These are phyloP conservation scores for Sporophila hypoxantha DNA, from an alignment of 2,113 vertebrate genomes.

Conservation along the genomic window DNA sequence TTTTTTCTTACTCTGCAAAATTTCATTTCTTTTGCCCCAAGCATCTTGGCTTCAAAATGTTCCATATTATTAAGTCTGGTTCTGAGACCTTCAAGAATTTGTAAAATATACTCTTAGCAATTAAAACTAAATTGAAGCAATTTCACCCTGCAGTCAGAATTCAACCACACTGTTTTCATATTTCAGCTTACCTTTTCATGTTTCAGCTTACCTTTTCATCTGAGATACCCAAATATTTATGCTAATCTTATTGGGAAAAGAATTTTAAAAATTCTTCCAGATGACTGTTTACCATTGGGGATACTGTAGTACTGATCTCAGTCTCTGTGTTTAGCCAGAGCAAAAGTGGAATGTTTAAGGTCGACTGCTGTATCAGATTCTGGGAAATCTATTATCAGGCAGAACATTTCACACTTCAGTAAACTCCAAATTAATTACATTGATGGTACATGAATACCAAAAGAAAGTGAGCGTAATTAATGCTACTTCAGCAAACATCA, in stretches of 20 bases:
- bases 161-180: neutral
- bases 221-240: neutral
- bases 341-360: conserved; percentile 2
- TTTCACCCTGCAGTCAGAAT: neutral
- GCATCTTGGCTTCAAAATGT: neutral
- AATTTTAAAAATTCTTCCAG: neutral
- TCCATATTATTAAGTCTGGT: neutral
- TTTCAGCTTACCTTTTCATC: neutral
- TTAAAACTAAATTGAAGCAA: neutral
- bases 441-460: conserved; percentile 36
- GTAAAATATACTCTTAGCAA: neutral
- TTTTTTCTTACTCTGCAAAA: neutral
- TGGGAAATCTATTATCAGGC: conserved; percentile 49
- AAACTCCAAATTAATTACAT: conserved; percentile 44
- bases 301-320: neutral
- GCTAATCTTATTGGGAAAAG: neutral
- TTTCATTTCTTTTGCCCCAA: neutral
- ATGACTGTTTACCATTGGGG: neutral
- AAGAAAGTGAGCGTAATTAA: conserved; percentile 3
- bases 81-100: neutral
- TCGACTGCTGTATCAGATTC: neutral
- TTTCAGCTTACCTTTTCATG: neutral
- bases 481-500: conserved; percentile 41
- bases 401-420: conserved; percentile 37
- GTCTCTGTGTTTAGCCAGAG: neutral